Evolutionary conservation across 2,113 vertebrate species (phyloP), one percentile per base, ranked within the genome.

Genomic region (Cheirogaleus medius): DNA sequence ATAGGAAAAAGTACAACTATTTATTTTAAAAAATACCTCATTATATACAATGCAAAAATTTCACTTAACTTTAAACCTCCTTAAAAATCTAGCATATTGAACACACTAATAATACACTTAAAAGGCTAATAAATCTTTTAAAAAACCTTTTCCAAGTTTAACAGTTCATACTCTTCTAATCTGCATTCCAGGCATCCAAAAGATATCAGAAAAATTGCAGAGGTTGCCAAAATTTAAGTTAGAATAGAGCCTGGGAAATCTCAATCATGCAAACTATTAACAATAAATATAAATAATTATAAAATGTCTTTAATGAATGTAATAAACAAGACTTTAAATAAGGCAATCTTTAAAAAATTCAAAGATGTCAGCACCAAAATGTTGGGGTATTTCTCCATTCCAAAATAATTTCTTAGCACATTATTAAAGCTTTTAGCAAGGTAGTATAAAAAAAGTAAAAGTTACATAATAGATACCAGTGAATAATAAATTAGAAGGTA

Each of bases 191-290:
- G 86, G 25, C 34, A 63, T 66, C 37, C 58, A 78, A 47, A 95
- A 52, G 42, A 37, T 4, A 86, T 66, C 39, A 80, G 58, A 94
- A 90, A 92, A 96, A 90, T 34, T 25, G 37, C 25, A 18, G 25
- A 85, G 13, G 25, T 80, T 90, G n/a, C 52, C 44, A 78, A 87
- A 90, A 87, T 87, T 91, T 58, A 86, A 94, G 74, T 81, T 47
- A 87, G 64, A 86, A 49, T 13, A 52, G 6, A 80, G 29, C 10
- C 44, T 52, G 17, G 34, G n/a, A 86, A 96, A 91, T 42, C 66
- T 82, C 74, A 96, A 21, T 39, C 39, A 86, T 83, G 86, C 37
- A 64, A 86, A 90, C 10, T 80, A 71, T 17, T 86, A 56, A 90
- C 56, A 90, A 39, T 44, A 23, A 86, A 29, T 47, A 34, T 29